Evolutionary conservation across 2,797 vertebrate genomes (phyloP).

Genomic region (Potorous gilbertii): DNA sequence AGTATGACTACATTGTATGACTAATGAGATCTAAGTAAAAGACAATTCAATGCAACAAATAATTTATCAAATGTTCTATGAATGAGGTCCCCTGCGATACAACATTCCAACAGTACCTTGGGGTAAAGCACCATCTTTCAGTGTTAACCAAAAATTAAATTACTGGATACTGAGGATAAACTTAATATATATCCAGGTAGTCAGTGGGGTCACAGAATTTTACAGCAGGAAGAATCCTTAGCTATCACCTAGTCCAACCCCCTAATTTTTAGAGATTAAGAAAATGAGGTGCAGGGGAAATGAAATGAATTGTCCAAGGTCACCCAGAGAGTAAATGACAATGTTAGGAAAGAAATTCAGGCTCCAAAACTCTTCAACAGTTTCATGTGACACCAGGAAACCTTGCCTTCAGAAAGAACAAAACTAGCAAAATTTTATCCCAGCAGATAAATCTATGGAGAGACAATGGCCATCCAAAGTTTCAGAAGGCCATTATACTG

Average conservation of each 20-base stretch:
- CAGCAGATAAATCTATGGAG: background rate
- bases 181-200: background rate
- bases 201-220: background rate
- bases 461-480: background rate
- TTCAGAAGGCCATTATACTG: background rate
- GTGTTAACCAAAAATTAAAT: background rate
- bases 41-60: background rate
- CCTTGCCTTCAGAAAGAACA: background rate
- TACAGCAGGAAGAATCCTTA: background rate
- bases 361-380: background rate
- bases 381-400: background rate
- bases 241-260: no score
- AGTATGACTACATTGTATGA: background rate
- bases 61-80: background rate
- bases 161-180: background rate
- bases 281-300: background rate
- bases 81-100: background rate
- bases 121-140: background rate
- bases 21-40: background rate
- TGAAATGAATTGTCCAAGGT: background rate
- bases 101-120: background rate
- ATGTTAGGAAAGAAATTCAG: background rate
- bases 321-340: background rate
- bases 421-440: background rate
- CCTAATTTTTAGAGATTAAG: background rate